Percentiles rank a stretch among this genome's conserved stretches.
phyloP scores from a whole-genome alignment of 1,140 invertebrate species.

The Temnothorax nylanderi region DNA sequence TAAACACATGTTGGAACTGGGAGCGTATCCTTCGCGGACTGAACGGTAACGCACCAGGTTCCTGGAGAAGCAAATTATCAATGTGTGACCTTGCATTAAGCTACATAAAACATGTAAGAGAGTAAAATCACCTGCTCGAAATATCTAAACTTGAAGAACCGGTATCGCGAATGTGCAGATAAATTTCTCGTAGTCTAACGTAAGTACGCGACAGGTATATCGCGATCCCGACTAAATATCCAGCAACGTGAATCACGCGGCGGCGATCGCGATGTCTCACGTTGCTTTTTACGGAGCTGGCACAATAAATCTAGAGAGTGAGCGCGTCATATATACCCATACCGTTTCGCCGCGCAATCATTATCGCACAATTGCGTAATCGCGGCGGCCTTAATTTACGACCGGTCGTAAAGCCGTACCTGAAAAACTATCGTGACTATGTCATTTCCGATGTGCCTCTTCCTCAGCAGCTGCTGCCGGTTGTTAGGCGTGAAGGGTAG shows the following conservation, averaged over 20 bases:
- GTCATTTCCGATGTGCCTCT: conserved; percentile 97
- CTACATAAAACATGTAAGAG: background rate
- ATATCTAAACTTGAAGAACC: background rate
- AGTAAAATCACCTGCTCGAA: background rate
- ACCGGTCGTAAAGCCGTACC: conserved; percentile 65
- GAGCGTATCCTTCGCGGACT: conserved; percentile 97
- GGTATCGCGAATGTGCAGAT: background rate
- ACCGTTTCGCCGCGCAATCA: background rate
- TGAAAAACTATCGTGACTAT: conserved; percentile 99
- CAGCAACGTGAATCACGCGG: conserved; percentile 10
- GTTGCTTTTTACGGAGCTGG: background rate
- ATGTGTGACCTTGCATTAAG: background rate
- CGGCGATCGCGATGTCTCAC: background rate
- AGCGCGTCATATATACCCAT: background rate
- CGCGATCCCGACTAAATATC: background rate
- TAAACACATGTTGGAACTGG: conserved; percentile 99
- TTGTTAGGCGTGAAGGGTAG: conserved; percentile 97
- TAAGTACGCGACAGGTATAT: background rate
- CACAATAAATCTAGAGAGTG: conserved; percentile 24
- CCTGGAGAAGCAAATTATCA: conserved; percentile 82
- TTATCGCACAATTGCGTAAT: conserved; percentile 42
- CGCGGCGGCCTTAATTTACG: conserved; percentile 2
- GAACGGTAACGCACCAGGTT: conserved; percentile 96
- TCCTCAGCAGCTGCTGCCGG: conserved; percentile 95
- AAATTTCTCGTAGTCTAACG: background rate